A percentile compares a stretch with the other conserved stretches of the same genome.
phyloP scores from a whole-genome alignment of 2,797 vertebrate genomes.

The Melanotaenia parkinsoni region DNA sequence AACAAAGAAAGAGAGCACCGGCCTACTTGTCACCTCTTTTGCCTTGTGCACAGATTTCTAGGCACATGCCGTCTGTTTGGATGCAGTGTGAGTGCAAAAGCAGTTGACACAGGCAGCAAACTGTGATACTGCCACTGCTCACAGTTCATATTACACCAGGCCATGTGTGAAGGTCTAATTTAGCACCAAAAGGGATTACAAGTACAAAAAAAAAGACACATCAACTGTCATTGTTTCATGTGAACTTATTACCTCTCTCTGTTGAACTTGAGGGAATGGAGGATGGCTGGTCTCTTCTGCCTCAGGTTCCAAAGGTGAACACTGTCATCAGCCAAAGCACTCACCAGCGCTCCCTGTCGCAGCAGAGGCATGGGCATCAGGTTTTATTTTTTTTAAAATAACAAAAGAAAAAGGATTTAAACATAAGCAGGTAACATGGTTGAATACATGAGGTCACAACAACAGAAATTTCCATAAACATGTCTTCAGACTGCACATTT shows the following conservation, averaged over 20 bases:
- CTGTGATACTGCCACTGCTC: constrained; percentile 47
- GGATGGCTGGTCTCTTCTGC: constrained; percentile 97
- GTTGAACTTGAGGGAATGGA: constrained; percentile 98
- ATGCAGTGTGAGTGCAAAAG: constrained; percentile 48
- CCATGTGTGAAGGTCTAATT: constrained; percentile 33
- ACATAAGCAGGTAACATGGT: neutral
- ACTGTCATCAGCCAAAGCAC: constrained; percentile 95
- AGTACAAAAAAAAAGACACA: constrained; percentile 1
- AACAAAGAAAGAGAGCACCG: constrained; percentile 18
- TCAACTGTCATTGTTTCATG: neutral
- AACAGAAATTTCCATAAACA: constrained; percentile 12
- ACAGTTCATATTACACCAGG: constrained; percentile 40
- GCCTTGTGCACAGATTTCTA: constrained; percentile 50
- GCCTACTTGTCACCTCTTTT: constrained; percentile 33
- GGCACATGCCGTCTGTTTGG: constrained; percentile 50
- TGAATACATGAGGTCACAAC: neutral
- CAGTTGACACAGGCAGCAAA: constrained; percentile 50
- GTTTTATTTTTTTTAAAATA: neutral
- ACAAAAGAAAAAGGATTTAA: neutral
- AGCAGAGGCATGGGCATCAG: neutral
- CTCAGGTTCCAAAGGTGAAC: constrained; percentile 98
- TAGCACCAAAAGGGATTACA: constrained; percentile 23
- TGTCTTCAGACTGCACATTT: constrained; percentile 30
- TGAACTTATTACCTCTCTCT: constrained; percentile 89
- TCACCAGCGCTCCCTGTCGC: constrained; percentile 94